These are phyloP conservation scores for Ophioninae sp. DNA, from an alignment of 2,888 invertebrate species.

Conservation along the genomic window DNA sequence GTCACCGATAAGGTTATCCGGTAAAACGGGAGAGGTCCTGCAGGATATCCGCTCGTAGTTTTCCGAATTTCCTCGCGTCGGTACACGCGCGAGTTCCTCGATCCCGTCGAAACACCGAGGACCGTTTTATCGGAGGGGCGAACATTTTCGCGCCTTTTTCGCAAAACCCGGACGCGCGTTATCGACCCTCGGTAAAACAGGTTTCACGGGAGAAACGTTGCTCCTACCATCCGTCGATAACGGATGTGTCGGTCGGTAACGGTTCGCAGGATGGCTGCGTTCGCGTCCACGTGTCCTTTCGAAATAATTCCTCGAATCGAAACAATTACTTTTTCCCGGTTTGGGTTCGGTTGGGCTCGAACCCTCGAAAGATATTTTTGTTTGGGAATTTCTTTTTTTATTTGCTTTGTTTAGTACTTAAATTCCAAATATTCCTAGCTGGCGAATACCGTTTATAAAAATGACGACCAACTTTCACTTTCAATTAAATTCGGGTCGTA, in stretches of 20 bases:
- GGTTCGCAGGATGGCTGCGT: conserved; percentile 1
- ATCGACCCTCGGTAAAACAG: conserved; percentile 54
- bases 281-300: neutral
- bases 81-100: conserved; percentile 47
- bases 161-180: conserved; percentile 28
- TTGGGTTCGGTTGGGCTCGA: no score
- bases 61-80: conserved; percentile 48
- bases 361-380: no score
- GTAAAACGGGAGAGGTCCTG: conserved; percentile 9
- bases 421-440: no score
- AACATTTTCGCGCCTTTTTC: conserved; percentile 7
- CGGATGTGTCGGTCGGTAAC: conserved; percentile 22
- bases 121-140: conserved; percentile 35
- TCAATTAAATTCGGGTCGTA: no score
- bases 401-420: no score
- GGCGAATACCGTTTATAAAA: no score
- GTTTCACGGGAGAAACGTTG: neutral
- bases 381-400: no score
- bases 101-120: neutral
- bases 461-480: no score
- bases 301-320: no score
- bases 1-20: neutral
- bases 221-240: conserved; percentile 44
- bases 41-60: conserved; percentile 31
- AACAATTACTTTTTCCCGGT: no score